These are phyloP conservation scores for Trematocara macrostoma DNA, from an alignment of 2,113 vertebrate genomes.

Conservation along the genomic window DNA sequence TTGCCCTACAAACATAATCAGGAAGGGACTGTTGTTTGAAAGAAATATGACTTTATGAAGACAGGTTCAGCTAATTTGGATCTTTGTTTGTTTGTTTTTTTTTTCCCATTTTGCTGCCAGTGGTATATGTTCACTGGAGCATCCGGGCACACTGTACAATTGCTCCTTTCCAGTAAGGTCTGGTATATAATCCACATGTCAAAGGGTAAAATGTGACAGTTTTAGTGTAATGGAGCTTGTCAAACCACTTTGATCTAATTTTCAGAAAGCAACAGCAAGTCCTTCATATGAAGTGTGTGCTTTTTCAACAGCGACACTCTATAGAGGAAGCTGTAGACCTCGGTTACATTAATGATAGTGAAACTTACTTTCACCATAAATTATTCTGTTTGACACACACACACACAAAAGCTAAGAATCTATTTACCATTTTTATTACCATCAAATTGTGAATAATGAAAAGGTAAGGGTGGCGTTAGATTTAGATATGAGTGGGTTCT, in stretches of 20 bases:
- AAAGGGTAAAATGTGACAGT: not conserved
- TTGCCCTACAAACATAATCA: not conserved
- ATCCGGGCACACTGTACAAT: not conserved
- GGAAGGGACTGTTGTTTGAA: not conserved
- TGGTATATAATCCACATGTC: not conserved
- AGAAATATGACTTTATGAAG: not conserved
- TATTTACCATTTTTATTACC: not conserved
- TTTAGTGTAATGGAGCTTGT: not conserved
- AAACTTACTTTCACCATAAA: not conserved
- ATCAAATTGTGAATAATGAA: not conserved
- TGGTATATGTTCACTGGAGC: not conserved
- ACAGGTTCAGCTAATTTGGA: conserved; percentile 10
- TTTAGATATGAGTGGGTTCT: not conserved
- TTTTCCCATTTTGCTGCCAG: not conserved
- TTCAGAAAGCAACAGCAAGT: not conserved
- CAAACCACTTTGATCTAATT: not conserved
- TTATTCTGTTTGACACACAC: not conserved
- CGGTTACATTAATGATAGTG: not conserved
- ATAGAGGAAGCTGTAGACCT: not conserved
- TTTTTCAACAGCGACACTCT: not conserved
- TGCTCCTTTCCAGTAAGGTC: not conserved
- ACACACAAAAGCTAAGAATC: not conserved
- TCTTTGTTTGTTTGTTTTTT: not conserved
- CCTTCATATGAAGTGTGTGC: not conserved
- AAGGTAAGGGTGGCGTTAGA: not conserved